Base-by-base conservation (phyloP, 2,888 invertebrate genomes). In the Lasioglossum pauxillum region DNA sequence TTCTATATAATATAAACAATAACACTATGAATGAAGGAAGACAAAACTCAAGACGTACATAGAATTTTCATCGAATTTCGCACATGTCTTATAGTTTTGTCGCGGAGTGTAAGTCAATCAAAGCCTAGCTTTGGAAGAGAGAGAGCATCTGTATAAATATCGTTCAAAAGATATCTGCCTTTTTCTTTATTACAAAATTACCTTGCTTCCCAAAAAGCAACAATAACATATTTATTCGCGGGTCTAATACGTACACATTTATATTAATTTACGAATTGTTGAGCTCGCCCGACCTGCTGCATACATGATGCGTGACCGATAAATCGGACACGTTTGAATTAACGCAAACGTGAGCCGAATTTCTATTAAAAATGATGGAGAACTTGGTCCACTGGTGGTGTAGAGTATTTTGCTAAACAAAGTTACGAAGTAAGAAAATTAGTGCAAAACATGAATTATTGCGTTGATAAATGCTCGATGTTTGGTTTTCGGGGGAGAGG, bases 251-350 rank as follows among this genome's bases (percentile, higher is more conserved):
- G 23, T 41, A n/a, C 69, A n/a, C 23, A 71, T 71, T 71, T 71
- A 41, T 71, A 41, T 71, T 71, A 71, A 71, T 71, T 75, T 57
- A 75, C 38, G 57, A 35, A 71, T 71, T 71, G 71, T 71, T 41
- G 71, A 71, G 41, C 41, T 71, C n/a, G 41, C 14, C 23, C 41
- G 5, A n/a, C 41, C 23, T 16, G 41, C 71, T n/a, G 71, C 71
- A 71, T 71, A 71, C 71, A 2, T 5, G 41, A 41, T 71, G 38
- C 14, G 5, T 14, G 41, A 14, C 14, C 41, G 41, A 71, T n/a
- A n/a, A 71, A 41, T 71, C n/a, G 38, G 14, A 14, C 71, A n/a
- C 71, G 71, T 71, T 10, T 41, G 71, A 14, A 71, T 71, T 14
- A 14, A 71, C 71, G 23, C 41, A 23, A 5, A 14, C 71, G 71